Evolutionary conservation across 2,888 invertebrate species (phyloP), one percentile per base, ranked within the genome.

Genomic region (Pyrochroa serraticornis): DNA sequence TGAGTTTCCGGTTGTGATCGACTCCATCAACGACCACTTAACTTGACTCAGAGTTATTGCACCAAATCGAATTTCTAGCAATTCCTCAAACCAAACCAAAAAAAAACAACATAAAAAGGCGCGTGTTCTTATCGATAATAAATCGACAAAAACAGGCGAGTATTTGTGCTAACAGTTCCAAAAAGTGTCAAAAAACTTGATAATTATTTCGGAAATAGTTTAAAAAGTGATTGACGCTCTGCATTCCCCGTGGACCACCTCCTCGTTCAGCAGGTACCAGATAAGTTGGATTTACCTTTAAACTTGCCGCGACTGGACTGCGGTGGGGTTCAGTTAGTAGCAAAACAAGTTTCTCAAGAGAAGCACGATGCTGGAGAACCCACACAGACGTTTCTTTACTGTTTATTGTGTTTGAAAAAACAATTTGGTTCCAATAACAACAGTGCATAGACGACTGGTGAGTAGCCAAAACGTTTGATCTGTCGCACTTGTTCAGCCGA

Each of bases 271-370:
- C 43, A 42, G 42, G 51, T 39, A 49, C n/a, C 32, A 41, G 12
- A 3, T 31, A 6, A 33, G 9, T 37, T 5, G 38, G 34, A 43
- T 55, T 50, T 56, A 52, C 51, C 67, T 66, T 69, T 58, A 68
- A 68, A 67, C 65, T 69, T 70, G 66, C 67, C 69, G 69, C 66
- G 62, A 52, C 45, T 36, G 43, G 44, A 43, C 33, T 49, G 51
- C 60, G 62, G 64, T 60, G 65, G 66, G 64, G 64, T 54, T 34
- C 41, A 45, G 45, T 65, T 66, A 70, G 69, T 67, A 64, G 65
- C 57, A 66, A 70, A 71, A 71, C 71, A 66, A 67, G 71, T 71
- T 71, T 70, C 65, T 65, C 45, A 52, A 61, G 68, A 66, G 66
- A 66, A 67, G 65, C 66, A 68, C 59, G 66, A 66, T 66, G 65